These are phyloP conservation scores for Solen grandis DNA, from an alignment of 1,140 invertebrate species.

Conservation along the genomic window DNA sequence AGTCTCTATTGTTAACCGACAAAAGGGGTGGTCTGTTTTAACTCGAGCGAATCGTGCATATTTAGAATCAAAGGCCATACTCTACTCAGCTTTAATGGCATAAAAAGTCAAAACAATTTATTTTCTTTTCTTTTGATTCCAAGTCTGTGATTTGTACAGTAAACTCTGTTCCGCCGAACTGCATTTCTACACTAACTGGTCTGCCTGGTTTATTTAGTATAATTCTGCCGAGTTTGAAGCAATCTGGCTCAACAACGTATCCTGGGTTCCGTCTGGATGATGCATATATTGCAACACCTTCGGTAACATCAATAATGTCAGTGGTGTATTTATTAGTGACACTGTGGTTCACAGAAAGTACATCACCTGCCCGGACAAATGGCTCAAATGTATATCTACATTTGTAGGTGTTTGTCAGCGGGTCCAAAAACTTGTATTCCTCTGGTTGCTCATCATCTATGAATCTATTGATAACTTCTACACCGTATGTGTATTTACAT, in stretches of 20 bases:
- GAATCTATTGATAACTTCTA: not conserved
- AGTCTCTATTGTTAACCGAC: too few relatives aligned
- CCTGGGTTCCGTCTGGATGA: not conserved
- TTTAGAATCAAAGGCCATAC: too few relatives aligned
- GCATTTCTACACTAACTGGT: slow-evolving; percentile 4
- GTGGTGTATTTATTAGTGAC: not conserved
- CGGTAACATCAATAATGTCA: slow-evolving; percentile 6
- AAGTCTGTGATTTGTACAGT: slow-evolving; percentile 19
- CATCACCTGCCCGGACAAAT: slow-evolving; percentile 11
- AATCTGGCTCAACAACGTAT: slow-evolving; percentile 7
- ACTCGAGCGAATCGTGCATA: too few relatives aligned
- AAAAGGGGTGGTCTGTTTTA: too few relatives aligned
- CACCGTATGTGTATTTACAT: slow-evolving; percentile 28
- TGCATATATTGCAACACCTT: slow-evolving; percentile 21
- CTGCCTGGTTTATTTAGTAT: slow-evolving; percentile 4
- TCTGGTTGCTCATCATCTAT: slow-evolving; percentile 13
- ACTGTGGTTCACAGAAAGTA: not conserved
- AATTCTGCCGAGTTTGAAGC: slow-evolving; percentile 21
- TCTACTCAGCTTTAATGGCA: slow-evolving; percentile 7
- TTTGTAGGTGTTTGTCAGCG: slow-evolving; percentile 8
- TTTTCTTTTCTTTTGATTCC: not conserved
- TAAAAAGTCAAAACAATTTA: slow-evolving; percentile 22
- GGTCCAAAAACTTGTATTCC: slow-evolving; percentile 20
- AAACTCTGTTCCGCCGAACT: slow-evolving; percentile 30
- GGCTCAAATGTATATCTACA: slow-evolving; percentile 22